Evolutionary conservation across 2,113 vertebrate species (phyloP).

Genomic region (Phalacrocorax aristotelis): DNA sequence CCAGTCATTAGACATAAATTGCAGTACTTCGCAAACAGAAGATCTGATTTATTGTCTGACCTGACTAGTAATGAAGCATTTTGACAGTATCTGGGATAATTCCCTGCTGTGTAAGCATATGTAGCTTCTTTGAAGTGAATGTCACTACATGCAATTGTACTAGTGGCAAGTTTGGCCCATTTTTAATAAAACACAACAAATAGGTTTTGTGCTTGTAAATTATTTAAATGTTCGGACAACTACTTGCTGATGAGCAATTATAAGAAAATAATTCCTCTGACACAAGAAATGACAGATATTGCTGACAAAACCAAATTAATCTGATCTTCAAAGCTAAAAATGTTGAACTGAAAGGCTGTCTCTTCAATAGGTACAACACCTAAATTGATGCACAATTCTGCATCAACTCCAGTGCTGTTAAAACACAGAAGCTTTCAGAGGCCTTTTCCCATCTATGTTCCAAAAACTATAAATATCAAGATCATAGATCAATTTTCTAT

Average conservation of each 20-base stretch:
- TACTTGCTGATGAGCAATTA: background rate
- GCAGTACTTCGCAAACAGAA: background rate
- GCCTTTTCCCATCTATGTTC: background rate
- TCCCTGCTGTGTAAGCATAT: slow-evolving; percentile 17
- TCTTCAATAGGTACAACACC: background rate
- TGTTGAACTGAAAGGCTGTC: background rate
- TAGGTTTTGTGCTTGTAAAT: background rate
- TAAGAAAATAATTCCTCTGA: background rate
- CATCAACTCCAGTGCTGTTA: background rate
- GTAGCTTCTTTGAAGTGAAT: background rate
- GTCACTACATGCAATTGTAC: background rate
- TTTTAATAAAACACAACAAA: background rate
- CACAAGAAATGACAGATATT: background rate
- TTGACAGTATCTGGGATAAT: slow-evolving; percentile 1
- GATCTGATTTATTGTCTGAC: slow-evolving; percentile 30
- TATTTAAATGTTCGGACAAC: background rate
- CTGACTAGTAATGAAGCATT: slow-evolving; percentile 31
- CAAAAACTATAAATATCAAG: background rate
- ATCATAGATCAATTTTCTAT: background rate
- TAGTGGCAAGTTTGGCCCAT: background rate
- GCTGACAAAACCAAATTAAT: background rate
- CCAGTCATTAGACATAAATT: slow-evolving; percentile 16
- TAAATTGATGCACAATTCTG: background rate
- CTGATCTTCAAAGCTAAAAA: background rate
- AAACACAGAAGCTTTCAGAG: background rate